Evolutionary conservation across 2,888 invertebrate genomes (phyloP), one percentile per base, ranked within the genome.

Genomic region (Leucoptera coffeella): DNA sequence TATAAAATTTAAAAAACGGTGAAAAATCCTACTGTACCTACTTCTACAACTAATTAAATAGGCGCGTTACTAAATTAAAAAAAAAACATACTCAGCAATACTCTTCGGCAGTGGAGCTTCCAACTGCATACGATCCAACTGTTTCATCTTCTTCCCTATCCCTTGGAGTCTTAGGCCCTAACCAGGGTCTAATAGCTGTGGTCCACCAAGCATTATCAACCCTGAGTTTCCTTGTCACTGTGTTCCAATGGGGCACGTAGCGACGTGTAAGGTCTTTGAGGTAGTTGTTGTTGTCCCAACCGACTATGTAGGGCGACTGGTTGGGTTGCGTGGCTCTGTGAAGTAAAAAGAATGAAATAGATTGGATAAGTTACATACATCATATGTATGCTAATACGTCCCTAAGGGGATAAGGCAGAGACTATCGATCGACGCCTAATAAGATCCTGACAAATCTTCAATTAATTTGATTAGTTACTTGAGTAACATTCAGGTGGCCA

Each of bases 261-360:
- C 91, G 76, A 27, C 84, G 78, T 0, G 95, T 91, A 2, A 97
- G 76, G 59, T 97, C 96, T 57, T 91, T 94, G 1, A 94, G 50
- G 35, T 78, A 75, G 30, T 78, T 77, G 41, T 84, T 78, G 45
- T 85, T 84, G 50, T 90, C 87, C 78, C 89, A 92, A 2, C 86
- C 87, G 14, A 94, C 65, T 0, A 93, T 74, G 50, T 96, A 96
- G 6, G 80, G 72, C 4, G 93, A 73, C 43, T 71, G 74, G 85
- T 91, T 41, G 12, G 89, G 91, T 33, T 82, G 77, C 0, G 81
- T 77, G 0, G 87, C 82, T 30, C 77, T 69, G 42, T 10, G 26
- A 50, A 30, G 54, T 40, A 29, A 28, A 27, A 28, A 29, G 15
- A 29, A 24, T 33, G n/a, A 4, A 3, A 14, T 5, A 11, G 11